Base-by-base conservation (phyloP, 2,797 vertebrate species). In the Crenuchus spilurus region DNA sequence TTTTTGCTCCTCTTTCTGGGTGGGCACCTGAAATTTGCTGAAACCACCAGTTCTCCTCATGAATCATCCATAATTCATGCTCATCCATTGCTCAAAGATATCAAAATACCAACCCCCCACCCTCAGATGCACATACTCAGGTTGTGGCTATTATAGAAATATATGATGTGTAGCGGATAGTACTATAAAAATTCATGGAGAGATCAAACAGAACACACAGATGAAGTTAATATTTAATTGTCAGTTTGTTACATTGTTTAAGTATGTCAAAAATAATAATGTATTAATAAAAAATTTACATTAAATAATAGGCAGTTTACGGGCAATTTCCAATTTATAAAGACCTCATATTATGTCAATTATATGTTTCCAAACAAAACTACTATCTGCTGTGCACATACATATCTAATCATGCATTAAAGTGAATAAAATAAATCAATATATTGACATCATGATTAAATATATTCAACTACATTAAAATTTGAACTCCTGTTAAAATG, bases 1-100 rank as follows among this genome's bases (percentile, higher is more conserved):
- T 62, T 52, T 62, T 1, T 24, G 18, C 22, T 42, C 33, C 41
- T 48, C 31, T 52, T 69, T 41, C 13, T 49, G 55, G 18, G 4
- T 11, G 35, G 39, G 67, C 55, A 35, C 31, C 14, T n/a, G 37
- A 39, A 22, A 9, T 60, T 60, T 26, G 31, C 48, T 71, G 61
- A 39, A 51, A 31, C 51, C 13, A 2, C 42, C 51, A 20, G 13
- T 11, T 44, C 57, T 76, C 44, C 26, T 42, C 28, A 42, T 51
- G 51, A 33, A 42, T 49, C 24, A 58, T 20, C 48, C 49, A 48
- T 37, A 64, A 26, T 72, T 60, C 52, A 20, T 51, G 30, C 30
- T 70, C 62, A 76, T 69, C 58, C 63, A 30, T 51, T 76, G 22
- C 58, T 57, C n/a, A 57, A 62, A 70, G 74, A 70, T 74, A 60